Evolutionary conservation across 2,888 invertebrate genomes (phyloP).

Genomic region (Fragum whitleyi): DNA sequence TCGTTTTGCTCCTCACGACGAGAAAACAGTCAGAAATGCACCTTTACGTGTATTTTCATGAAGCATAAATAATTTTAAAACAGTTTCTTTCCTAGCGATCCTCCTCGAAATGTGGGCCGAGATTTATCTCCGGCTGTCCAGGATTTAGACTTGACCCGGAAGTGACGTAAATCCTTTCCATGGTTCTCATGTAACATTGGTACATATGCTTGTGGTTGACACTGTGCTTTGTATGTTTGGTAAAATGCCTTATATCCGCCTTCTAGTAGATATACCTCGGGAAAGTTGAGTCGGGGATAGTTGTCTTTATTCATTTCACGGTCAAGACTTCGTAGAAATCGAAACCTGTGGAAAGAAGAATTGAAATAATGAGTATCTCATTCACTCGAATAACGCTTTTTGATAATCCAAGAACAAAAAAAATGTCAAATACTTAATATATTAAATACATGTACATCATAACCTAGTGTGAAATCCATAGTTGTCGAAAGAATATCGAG

Average conservation of each 20-base stretch:
- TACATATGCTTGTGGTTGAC: constrained; percentile 91
- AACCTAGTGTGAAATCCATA: too few species aligned
- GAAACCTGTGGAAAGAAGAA: constrained; percentile 87
- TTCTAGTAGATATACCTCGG: constrained; percentile 96
- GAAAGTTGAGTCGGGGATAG: constrained; percentile 94
- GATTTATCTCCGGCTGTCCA: constrained; percentile 79
- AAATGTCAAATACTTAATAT: too few species aligned
- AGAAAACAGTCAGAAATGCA: too few species aligned
- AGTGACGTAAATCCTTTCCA: constrained; percentile 89
- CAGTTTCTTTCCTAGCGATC: constrained; percentile 8
- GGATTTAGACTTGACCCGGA: constrained; percentile 91
- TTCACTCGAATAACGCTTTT: too few species aligned
- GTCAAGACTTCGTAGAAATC: constrained; percentile 93
- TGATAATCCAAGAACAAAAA: neutral
- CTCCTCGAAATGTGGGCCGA: neutral
- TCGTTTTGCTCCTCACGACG: too few species aligned
- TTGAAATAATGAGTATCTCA: neutral
- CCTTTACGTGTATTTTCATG: too few species aligned
- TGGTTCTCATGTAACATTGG: constrained; percentile 94
- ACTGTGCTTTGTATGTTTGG: constrained; percentile 87
- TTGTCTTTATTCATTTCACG: constrained; percentile 91
- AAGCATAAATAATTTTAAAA: constrained; percentile 1
- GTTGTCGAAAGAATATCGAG: too few species aligned
- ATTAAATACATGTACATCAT: too few species aligned
- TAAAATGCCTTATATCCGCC: constrained; percentile 95